Base-by-base conservation (phyloP, 2,888 invertebrate genomes). In the Alentia gelatinosa region DNA sequence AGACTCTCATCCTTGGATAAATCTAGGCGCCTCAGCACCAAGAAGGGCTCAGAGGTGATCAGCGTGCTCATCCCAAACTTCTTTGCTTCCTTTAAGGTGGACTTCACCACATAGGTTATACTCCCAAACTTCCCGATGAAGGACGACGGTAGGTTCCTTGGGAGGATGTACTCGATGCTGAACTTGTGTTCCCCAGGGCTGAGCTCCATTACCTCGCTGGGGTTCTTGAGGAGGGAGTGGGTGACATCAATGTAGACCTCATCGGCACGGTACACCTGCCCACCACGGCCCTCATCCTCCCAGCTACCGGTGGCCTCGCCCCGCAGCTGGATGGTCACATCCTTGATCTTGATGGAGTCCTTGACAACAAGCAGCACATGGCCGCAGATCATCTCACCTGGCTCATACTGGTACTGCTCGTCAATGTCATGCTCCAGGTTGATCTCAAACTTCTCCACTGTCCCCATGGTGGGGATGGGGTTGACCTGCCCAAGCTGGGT, bases 331-430 rank as follows among this genome's bases (percentile, higher is more conserved):
- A 94, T 91, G 90, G 88, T 90, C 63, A 93, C 93, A n/a, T 91
- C 90, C 89, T 92, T 93, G 79, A 93, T 63, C 35, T 90, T 91
- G 83, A 93, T 90, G 4, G 91, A 75, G 30, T 93, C 93, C 0
- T 50, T 90, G 1, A 92, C 68, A 15, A 33, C 19, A 19, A 94
- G 90, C 26, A 93, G 42, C 4, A 94, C 92, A 9, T 92, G 91
- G 1, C 96, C 96, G 5, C 95, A 90, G 23, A 96, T 92, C 33
- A 94, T 93, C 94, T 96, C 96, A 12, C 95, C 96, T 0, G 96
- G 96, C 89, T 95, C 95, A 89, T 96, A 96, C 93, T 96, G 96
- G 91, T 96, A 96, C 91, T 96, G 96, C 92, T 96, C 96, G 92
- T 96, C 96, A 26, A 96, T 96, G 92, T 96, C 96, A 92, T 96